Evolutionary conservation across 2,797 vertebrate species (phyloP), one percentile per base, ranked within the genome.

Genomic region (Channa striata): DNA sequence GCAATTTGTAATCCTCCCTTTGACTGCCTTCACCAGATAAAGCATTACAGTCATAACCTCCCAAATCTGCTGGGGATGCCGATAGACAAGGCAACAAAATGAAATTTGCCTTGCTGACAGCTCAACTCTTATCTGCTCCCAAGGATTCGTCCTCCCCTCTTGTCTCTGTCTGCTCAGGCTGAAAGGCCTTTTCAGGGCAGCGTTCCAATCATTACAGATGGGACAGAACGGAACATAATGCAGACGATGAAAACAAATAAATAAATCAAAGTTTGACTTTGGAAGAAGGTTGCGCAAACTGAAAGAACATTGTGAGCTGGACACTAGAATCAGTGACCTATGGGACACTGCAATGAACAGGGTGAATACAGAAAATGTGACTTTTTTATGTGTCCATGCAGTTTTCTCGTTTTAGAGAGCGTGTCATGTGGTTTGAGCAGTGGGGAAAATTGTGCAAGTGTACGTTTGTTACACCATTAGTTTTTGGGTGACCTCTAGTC

Each of bases 11-110:
- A 82, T 80, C 78, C 59, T 84, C 71, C 61, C 72, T 81, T 77
- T 84, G 79, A 82, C 74, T 85, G 66, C 37, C 49, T 75, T 76
- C 58, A 67, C 75, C 42, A 81, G 77, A 87, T 79, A 83, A 87
- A 83, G 64, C 67, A 77, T 84, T 77, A 68, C 60, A 89, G 82
- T 89, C 83, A 80, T 69, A 82, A 65, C 66, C 73, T 67, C 73
- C 54, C 52, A 80, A 80, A 73, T 83, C 84, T 84, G 77, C 63
- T 64, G 79, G 68, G 70, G 50, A 62, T 57, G 56, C 42, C 13
- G 43, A 77, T 48, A 74, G 65, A 77, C 66, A 79, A 43, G 48
- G 63, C 25, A 33, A 46, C 54, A 62, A 33, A 70, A 54, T 69
- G 11, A 74, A 64, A 72, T 72, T 66, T 52, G 70, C 61, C 69